Evolutionary conservation across 2,113 vertebrate species (phyloP).

Genomic region (human): GRCh38 chr2:15716001-15716500

Average conservation of each 20-base stretch:
- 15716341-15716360: too few species aligned
- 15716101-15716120: neutral
- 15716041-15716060: neutral
- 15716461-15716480: neutral
- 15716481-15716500: neutral
- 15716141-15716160: neutral
- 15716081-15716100: neutral
- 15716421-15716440: neutral
- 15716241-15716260: neutral
- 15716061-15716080: neutral
- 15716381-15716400: fast-evolving
- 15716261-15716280: neutral
- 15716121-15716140: neutral
- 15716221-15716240: too few species aligned
- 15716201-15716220: neutral
- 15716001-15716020: neutral
- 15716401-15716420: fast-evolving
- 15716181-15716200: neutral
- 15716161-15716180: neutral
- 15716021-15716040: neutral
- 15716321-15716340: neutral
- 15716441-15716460: neutral
- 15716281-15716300: neutral
- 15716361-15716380: neutral
- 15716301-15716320: fast-evolving